Evolutionary conservation across 2,888 invertebrate genomes (phyloP).

Genomic region (Phytoseiulus persimilis): DNA sequence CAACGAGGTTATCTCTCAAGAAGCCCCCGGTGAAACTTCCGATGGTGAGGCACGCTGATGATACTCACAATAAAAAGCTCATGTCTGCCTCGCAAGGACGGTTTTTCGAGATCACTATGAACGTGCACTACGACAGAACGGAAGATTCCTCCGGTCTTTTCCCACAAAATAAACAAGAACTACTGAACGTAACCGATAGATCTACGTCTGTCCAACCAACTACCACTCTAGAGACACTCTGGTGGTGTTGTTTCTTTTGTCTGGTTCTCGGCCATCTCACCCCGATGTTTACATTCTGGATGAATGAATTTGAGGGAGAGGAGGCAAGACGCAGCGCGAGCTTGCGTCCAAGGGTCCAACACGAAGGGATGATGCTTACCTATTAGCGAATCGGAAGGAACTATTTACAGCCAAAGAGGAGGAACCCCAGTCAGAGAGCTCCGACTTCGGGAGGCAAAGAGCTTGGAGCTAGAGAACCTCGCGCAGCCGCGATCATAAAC

Average conservation of each 20-base stretch:
- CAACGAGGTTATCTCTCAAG: not conserved
- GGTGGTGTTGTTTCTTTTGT: not conserved
- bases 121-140: not conserved
- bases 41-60: not conserved
- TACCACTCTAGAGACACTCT: not conserved
- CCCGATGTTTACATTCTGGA: too few relatives aligned
- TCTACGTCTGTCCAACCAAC: not conserved
- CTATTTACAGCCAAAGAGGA: too few relatives aligned
- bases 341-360: too few relatives aligned
- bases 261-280: not conserved
- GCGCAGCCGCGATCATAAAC: too few relatives aligned
- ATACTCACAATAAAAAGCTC: conserved; percentile 46
- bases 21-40: not conserved
- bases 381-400: too few relatives aligned
- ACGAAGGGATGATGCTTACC: too few relatives aligned
- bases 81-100: conserved; percentile 41
- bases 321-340: too few relatives aligned
- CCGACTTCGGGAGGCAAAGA: too few relatives aligned
- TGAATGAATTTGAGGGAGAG: too few relatives aligned
- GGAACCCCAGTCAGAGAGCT: too few relatives aligned
- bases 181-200: not conserved
- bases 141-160: conserved; percentile 34
- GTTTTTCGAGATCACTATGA: not conserved
- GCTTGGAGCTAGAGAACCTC: too few relatives aligned
- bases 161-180: not conserved